Evolutionary conservation across 2,113 vertebrate species (phyloP).

Genomic region (Prochilodus magdalenae): DNA sequence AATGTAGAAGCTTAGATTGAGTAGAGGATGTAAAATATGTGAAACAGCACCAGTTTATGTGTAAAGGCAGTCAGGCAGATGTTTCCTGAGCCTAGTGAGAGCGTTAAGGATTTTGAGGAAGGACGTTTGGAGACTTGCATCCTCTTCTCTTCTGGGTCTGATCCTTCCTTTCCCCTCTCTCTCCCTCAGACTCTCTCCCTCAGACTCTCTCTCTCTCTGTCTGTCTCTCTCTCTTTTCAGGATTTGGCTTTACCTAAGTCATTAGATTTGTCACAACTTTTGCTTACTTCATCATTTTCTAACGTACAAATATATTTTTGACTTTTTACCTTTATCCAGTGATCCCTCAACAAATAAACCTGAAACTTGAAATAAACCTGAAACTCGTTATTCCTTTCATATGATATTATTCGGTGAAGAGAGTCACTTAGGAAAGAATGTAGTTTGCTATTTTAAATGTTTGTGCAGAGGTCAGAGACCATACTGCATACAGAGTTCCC

Average conservation of each 20-base stretch:
- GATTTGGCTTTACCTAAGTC: not conserved
- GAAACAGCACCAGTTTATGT: slow-evolving; percentile 41
- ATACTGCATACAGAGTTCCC: no score
- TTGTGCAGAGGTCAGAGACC: no score
- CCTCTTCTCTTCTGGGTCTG: slow-evolving; percentile 64
- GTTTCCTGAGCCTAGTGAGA: slow-evolving; percentile 71
- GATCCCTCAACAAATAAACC: no score
- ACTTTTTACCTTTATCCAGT: no score
- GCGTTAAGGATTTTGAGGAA: slow-evolving; percentile 69
- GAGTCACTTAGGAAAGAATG: no score
- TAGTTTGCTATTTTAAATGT: no score
- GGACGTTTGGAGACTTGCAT: slow-evolving; percentile 69
- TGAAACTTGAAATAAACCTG: no score
- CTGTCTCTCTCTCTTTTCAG: not conserved
- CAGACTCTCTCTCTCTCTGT: not conserved
- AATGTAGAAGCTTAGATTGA: slow-evolving; percentile 20
- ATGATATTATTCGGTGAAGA: no score
- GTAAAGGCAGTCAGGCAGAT: slow-evolving; percentile 69
- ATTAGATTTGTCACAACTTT: not conserved
- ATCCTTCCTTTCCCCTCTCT: not conserved
- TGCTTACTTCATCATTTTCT: not conserved
- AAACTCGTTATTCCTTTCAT: no score
- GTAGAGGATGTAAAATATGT: slow-evolving; percentile 23
- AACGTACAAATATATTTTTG: not conserved
- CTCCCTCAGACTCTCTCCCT: not conserved